Conservation (phyloP, 2,113 vertebrate genomes). For the Nesoenas mayeri region DNA sequence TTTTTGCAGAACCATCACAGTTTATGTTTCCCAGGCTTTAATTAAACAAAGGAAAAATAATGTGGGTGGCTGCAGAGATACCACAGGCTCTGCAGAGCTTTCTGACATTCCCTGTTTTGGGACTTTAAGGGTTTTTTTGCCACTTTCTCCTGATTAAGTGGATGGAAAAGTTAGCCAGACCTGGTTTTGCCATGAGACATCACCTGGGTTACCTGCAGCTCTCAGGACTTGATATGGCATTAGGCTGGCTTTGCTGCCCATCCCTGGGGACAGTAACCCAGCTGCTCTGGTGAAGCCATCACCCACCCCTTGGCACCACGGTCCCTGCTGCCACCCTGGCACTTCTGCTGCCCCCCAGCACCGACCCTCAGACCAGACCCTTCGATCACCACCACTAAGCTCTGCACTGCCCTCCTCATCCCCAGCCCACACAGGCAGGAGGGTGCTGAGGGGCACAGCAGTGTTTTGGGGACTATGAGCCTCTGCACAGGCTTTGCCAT, state of each 20-base stretch:
- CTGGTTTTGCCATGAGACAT: background rate
- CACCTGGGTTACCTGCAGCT: background rate
- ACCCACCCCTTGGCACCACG: background rate
- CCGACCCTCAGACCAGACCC: background rate
- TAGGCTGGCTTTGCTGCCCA: background rate
- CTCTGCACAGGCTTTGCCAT: background rate
- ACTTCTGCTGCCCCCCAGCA: background rate
- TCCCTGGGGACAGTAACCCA: background rate
- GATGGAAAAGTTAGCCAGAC: background rate
- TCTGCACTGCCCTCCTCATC: background rate
- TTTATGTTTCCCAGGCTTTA: background rate
- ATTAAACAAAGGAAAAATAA: background rate
- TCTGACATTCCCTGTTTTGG: background rate
- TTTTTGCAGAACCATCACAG: background rate
- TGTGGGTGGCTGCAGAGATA: accelerated
- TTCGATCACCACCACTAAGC: background rate
- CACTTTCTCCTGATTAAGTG: background rate
- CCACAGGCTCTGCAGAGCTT: accelerated
- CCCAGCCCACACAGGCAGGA: background rate
- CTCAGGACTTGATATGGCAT: accelerated
- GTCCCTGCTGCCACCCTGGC: background rate
- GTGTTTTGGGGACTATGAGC: background rate
- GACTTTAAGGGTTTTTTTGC: background rate
- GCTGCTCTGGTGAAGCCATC: background rate
- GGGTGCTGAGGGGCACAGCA: accelerated